Evolutionary conservation across 2,797 vertebrate species (phyloP), one percentile per base, ranked within the genome.

Genomic region (Takifugu rubripes): DNA sequence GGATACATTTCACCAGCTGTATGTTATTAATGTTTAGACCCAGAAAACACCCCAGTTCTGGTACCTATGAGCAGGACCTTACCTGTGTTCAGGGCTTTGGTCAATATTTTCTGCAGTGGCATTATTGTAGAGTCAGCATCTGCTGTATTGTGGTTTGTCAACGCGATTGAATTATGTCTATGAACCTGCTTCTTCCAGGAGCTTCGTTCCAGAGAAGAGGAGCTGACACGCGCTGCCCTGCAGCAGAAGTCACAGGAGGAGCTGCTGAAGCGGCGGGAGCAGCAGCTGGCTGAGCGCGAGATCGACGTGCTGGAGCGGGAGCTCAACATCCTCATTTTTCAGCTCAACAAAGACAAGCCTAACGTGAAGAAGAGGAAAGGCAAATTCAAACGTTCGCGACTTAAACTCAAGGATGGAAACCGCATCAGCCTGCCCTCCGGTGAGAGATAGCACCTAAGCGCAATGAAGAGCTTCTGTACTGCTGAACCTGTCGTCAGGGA

Each of bases 381-480:
- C 63, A 97, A 95, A 78, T 97, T 98, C 77, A 94, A 93, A 79
- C 93, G 93, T 31, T 94, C 94, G 47, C 92, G 95, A 5, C 89
- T 96, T 17, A 97, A 95, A 83, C 91, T 96, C 64, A 96, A 94
- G 87, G 96, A 98, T 15, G 95, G 95, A 14, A 95, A 95, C 84
- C 93, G 95, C 66, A 98, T 98, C 89, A 98, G 96, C 66, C 88
- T 98, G 59, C 96, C 96, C n/a, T 98, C 95, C 88, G 96, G 96
- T 97, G 65, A 58, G 10, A 21, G 21, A 21, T 21, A 21, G 21
- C 21, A 21, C 21, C 21, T 21, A 21, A 21, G 21, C 21, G 21
- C 21, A 21, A 21, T 21, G 21, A 29, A 7, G 4, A 29, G 27
- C 27, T 43, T 10, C 42, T 43, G 11, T 6, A 10, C 21, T 21